phyloP scores from a whole-genome alignment of 2,888 invertebrate genomes.

The Nomada fucata region DNA sequence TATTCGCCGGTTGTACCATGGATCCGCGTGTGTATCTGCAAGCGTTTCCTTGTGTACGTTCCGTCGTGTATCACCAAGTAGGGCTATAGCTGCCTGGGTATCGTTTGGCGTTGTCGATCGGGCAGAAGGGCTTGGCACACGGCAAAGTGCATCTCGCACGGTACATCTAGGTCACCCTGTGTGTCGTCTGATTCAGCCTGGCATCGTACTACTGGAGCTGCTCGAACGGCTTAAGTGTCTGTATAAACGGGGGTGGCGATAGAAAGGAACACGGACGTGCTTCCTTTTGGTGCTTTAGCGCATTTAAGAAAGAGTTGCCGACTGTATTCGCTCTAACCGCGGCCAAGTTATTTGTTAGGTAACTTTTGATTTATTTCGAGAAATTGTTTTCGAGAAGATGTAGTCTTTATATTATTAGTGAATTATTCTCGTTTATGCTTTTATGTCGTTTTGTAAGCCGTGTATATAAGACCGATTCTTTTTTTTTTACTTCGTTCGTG shows the following conservation, averaged over 20 bases:
- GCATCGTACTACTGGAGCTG: constrained; percentile 7
- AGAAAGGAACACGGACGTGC: background rate
- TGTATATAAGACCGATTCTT: background rate
- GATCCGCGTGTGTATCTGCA: constrained; percentile 40
- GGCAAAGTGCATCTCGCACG: constrained; percentile 43
- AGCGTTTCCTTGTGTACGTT: constrained; percentile 55
- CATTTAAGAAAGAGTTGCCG: background rate
- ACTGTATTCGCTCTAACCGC: no score
- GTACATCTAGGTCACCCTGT: constrained; percentile 40
- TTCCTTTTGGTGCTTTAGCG: background rate
- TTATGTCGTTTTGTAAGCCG: background rate
- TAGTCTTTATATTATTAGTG: background rate
- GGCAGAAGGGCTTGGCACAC: constrained; percentile 55
- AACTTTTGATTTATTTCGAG: no score
- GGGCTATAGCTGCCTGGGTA: constrained; percentile 36
- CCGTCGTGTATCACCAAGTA: constrained; percentile 49
- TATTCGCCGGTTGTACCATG: constrained; percentile 58
- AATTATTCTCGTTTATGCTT: background rate
- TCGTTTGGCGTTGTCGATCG: constrained; percentile 59
- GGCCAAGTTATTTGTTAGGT: no score
- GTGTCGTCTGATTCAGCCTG: constrained; percentile 37
- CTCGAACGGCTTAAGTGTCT: constrained; percentile 2
- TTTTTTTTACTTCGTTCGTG: background rate
- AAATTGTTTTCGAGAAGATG: background rate
- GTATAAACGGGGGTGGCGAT: background rate